These are phyloP conservation scores for Thalassoma bifasciatum DNA, from an alignment of 2,113 vertebrate genomes.

Conservation along the genomic window DNA sequence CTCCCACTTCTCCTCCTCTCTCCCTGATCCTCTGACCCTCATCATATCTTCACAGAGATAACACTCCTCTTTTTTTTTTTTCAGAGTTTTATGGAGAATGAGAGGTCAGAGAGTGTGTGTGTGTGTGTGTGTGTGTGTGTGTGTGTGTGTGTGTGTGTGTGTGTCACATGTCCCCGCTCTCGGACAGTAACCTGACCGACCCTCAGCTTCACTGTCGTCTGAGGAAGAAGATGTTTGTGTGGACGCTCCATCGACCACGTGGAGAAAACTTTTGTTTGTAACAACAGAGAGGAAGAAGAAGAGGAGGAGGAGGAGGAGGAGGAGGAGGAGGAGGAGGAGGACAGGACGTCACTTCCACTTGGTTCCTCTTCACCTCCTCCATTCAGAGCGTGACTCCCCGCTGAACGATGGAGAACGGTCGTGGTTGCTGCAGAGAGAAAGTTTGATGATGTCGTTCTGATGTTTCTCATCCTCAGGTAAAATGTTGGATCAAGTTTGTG, in stretches of 20 bases:
- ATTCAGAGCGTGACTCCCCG: slow-evolving; percentile 21
- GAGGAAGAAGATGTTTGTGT: not conserved
- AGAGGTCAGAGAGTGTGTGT: no score
- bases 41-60: no score
- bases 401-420: slow-evolving; percentile 4
- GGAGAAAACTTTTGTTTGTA: slow-evolving; percentile 33
- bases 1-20: slow-evolving; percentile 24
- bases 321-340: not conserved
- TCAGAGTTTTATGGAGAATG: no score
- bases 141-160: no score
- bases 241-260: slow-evolving; percentile 14
- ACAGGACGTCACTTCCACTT: slow-evolving; percentile 30
- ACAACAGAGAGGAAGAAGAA: slow-evolving; percentile 6
- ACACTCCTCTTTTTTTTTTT: no score
- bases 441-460: no score
- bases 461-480: no score
- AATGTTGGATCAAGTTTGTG: no score
- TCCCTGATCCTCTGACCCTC: no score
- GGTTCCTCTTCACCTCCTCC: slow-evolving; percentile 34
- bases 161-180: no score
- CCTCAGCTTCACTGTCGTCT: not conserved
- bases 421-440: no score
- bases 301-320: not conserved
- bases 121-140: no score
- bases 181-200: not conserved